Percentiles rank a stretch among this genome's conserved stretches.
Evolutionary conservation across 2,113 vertebrate genomes (phyloP).

Genomic region (Ochotona princeps): DNA sequence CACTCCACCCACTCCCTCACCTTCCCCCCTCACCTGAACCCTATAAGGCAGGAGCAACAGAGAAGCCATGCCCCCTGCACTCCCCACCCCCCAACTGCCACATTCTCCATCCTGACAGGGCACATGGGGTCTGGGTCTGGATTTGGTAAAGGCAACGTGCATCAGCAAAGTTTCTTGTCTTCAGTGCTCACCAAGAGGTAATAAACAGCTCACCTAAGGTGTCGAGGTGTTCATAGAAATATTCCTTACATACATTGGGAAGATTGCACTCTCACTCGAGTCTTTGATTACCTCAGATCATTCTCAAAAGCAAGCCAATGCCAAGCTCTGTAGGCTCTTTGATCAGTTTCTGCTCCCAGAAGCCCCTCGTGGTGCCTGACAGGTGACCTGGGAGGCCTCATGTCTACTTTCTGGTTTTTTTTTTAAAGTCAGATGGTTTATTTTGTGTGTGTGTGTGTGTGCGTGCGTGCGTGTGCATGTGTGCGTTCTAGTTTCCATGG

Average conservation of each 20-base stretch:
- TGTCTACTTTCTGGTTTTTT: conserved; percentile 75
- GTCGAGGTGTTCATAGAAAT: conserved; percentile 72
- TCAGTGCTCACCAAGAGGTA: conserved; percentile 61
- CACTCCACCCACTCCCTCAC: neutral
- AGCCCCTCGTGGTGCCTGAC: conserved; percentile 78
- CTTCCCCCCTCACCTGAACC: neutral
- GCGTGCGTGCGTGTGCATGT: neutral
- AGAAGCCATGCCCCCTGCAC: neutral
- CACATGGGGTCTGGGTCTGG: conserved; percentile 60
- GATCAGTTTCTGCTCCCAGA: conserved; percentile 74
- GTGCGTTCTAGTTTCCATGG: conserved; percentile 79
- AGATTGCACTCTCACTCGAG: conserved; percentile 73
- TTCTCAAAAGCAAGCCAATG: conserved; percentile 71
- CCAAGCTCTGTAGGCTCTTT: conserved; percentile 73
- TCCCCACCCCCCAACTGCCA: neutral
- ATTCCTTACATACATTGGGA: conserved; percentile 81
- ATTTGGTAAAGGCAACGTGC: conserved; percentile 63
- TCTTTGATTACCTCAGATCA: conserved; percentile 87
- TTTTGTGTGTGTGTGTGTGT: conserved; percentile 57
- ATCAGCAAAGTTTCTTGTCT: conserved; percentile 78
- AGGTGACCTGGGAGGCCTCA: conserved; percentile 79
- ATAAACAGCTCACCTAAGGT: conserved; percentile 31
- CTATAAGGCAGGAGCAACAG: neutral
- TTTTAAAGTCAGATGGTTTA: conserved; percentile 70
- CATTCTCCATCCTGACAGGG: neutral